Conservation (phyloP, 2,797 vertebrate species). For the Oreortyx pictus region DNA sequence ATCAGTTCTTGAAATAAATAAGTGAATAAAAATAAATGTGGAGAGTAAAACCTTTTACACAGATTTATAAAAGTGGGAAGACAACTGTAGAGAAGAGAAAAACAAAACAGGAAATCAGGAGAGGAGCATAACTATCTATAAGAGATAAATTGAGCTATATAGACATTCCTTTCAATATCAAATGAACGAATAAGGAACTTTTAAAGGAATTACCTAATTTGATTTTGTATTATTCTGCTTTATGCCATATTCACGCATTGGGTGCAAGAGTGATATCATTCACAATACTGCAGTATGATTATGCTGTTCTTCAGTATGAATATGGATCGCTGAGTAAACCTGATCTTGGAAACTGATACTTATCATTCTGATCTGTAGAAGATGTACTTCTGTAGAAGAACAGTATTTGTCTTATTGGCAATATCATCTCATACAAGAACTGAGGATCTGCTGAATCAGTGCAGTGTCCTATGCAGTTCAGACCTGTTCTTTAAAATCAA, state of each 20-base stretch:
- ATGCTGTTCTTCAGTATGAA: not conserved
- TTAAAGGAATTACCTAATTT: not conserved
- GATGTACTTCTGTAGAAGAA: not conserved
- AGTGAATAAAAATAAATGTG: conserved; percentile 17
- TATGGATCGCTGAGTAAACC: not conserved
- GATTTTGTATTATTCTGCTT: not conserved
- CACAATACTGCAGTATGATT: not conserved
- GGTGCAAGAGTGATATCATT: not conserved
- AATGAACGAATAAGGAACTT: not conserved
- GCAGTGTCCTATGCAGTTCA: not conserved
- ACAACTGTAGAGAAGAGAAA: not conserved
- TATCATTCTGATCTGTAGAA: not conserved
- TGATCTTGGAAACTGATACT: not conserved
- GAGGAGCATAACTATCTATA: not conserved
- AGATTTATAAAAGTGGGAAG: not conserved
- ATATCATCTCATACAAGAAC: not conserved
- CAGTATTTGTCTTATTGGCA: not conserved
- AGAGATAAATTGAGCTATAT: not conserved
- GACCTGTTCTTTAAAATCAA: not conserved
- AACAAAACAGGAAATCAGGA: conserved; percentile 3
- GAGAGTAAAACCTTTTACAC: not conserved
- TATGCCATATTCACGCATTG: not conserved
- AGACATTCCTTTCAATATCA: not conserved
- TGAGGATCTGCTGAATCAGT: conserved; percentile 1
- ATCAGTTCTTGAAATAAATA: conserved; percentile 24